Conservation (phyloP, 1,140 invertebrate species). For the Tetragnatha versicolor region DNA sequence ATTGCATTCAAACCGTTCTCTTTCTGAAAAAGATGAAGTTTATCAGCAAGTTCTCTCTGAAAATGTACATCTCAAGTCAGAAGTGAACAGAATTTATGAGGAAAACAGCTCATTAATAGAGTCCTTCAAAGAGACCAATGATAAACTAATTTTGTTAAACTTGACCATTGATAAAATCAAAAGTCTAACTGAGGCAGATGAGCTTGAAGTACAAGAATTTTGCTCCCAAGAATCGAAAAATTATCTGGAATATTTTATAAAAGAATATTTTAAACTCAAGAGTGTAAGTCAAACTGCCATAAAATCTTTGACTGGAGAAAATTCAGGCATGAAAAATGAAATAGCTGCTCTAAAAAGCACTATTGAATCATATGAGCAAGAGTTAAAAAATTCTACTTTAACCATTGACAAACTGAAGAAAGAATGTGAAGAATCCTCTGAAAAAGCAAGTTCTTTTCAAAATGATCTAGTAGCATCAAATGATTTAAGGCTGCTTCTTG, state of each 20-base stretch:
- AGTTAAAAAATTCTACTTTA: constrained; percentile 4
- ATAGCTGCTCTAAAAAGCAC: background rate
- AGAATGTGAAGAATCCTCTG: background rate
- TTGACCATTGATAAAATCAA: background rate
- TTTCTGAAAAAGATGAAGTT: constrained; percentile 9
- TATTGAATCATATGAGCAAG: background rate
- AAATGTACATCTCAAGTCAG: background rate
- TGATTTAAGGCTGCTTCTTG: background rate
- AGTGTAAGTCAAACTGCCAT: background rate
- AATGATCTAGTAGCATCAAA: background rate
- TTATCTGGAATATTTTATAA: background rate
- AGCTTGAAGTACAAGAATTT: background rate
- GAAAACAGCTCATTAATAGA: background rate
- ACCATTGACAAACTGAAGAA: background rate
- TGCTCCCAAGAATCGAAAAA: background rate
- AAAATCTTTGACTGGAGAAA: background rate
- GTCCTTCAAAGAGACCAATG: background rate
- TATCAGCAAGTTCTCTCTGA: constrained; percentile 1
- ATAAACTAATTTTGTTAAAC: background rate
- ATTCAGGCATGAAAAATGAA: background rate
- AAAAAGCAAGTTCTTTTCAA: background rate
- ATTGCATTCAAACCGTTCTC: background rate
- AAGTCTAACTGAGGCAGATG: background rate
- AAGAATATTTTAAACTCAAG: background rate
- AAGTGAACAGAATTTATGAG: background rate